phyloP scores from a whole-genome alignment of 92 coral and sea anemone species.

The Nematostella vectensis region DNA sequence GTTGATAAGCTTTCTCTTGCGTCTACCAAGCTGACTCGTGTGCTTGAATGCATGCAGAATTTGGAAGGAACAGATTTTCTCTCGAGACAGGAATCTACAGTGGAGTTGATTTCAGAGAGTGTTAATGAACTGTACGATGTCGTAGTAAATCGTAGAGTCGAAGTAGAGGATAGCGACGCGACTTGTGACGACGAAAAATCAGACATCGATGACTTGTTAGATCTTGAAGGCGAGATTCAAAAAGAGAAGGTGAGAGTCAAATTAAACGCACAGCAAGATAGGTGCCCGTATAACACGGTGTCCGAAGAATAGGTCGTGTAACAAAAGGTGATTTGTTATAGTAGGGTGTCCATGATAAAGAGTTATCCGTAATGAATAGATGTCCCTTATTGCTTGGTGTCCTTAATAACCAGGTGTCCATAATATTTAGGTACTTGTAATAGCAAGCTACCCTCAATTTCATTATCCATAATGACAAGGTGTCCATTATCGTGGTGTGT shows the following conservation, averaged over 20 bases:
- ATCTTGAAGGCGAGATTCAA: background rate
- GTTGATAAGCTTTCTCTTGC: slow-evolving; percentile 10
- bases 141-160: slow-evolving; percentile 15
- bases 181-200: background rate
- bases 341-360: too few relatives aligned
- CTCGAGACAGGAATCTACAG: background rate
- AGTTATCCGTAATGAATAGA: too few relatives aligned
- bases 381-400: too few relatives aligned
- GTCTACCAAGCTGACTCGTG: background rate
- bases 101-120: slow-evolving; percentile 5
- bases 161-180: slow-evolving; percentile 1
- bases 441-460: too few relatives aligned
- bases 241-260: background rate
- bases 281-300: too few relatives aligned
- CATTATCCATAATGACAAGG: too few relatives aligned
- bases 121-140: slow-evolving; percentile 27
- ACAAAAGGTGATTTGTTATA: too few relatives aligned
- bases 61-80: background rate
- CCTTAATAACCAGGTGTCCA: too few relatives aligned
- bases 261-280: too few relatives aligned
- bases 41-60: slow-evolving; percentile 8
- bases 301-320: too few relatives aligned
- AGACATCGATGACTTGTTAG: background rate
- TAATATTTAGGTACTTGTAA: too few relatives aligned
- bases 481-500: too few relatives aligned